Base-by-base conservation (phyloP, 2,888 invertebrate genomes). In the Tenthredo mesomela region DNA sequence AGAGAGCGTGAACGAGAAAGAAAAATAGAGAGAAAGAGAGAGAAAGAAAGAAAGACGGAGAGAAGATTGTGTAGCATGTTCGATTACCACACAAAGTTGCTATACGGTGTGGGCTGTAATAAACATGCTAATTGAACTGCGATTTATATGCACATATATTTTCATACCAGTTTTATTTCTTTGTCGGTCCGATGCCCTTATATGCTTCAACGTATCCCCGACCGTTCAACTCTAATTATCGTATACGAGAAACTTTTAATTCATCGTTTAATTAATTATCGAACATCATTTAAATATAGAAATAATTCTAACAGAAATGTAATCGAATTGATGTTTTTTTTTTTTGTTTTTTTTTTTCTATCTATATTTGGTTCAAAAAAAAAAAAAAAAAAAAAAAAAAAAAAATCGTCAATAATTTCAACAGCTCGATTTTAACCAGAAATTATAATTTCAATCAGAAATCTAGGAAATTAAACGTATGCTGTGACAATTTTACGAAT, bases 51-150 rank as follows among this genome's bases (percentile, higher is more conserved):
- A 37, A 7, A 50, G n/a, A n/a, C n/a, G 7, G 54, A 54, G 54
- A n/a, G 73, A 43, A 43, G 21, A 21, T 40, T 73, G 43, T 43
- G 73, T 43, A 25, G 29, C 40, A 43, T 33, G 73, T 40, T 73
- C 43, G 73, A 73, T 82, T 82, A 82, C 61, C 67, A 61, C 40
- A 82, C 47, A 67, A 67, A 18, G 37, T 33, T 54, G 43, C 71
- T 25, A 25, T 25, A 25, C 73, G 73, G 58, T 21, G 78, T 78
- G 54, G 82, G 67, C 37, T 18, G 43, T 21, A 71, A 83, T 83
- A 83, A 83, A 70, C 21, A 82, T 67, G 67, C 43, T 82, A 67
- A 82, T 82, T 67, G 82, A 37, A 29, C 29, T 82, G 67, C 82
- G 67, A 82, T 82, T 82, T 65, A 43, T 61, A 67, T 82, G 43